Conservation (phyloP, 2,888 invertebrate species). For the Acronicta psi region DNA sequence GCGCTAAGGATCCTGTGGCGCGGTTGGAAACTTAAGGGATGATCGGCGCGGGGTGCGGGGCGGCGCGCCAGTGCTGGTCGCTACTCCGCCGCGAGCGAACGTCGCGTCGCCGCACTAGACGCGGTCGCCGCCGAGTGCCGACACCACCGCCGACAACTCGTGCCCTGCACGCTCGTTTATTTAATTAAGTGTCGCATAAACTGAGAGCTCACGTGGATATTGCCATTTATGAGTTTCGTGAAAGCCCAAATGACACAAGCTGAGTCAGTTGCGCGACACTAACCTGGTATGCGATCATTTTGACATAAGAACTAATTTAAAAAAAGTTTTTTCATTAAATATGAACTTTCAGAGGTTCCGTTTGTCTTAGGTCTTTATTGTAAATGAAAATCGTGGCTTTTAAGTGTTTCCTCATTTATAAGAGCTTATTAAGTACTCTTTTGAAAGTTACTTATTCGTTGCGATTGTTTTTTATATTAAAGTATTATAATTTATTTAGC, state of each 20-base stretch:
- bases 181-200: constrained; percentile 84
- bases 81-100: constrained; percentile 80
- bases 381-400: constrained; percentile 43
- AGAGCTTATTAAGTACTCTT: constrained; percentile 33
- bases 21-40: constrained; percentile 69
- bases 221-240: constrained; percentile 64
- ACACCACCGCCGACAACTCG: constrained; percentile 58
- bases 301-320: constrained; percentile 54
- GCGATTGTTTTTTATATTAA: constrained; percentile 35
- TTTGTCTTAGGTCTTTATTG: constrained; percentile 43
- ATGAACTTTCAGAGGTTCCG: constrained; percentile 48
- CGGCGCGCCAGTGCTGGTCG: constrained; percentile 80
- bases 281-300: constrained; percentile 74
- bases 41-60: constrained; percentile 74
- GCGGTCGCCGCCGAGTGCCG: constrained; percentile 54
- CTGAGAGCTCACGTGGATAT: constrained; percentile 77
- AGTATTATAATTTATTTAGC: constrained; percentile 16
- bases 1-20: constrained; percentile 69
- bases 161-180: constrained; percentile 71
- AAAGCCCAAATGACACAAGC: constrained; percentile 68
- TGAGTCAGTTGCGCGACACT: constrained; percentile 62
- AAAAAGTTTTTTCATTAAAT: constrained; percentile 59
- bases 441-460: constrained; percentile 47
- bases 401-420: constrained; percentile 36
- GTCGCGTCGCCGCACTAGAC: constrained; percentile 62